Evolutionary conservation across 2,888 invertebrate genomes (phyloP), one percentile per base, ranked within the genome.

Genomic region (Torymus auratus): DNA sequence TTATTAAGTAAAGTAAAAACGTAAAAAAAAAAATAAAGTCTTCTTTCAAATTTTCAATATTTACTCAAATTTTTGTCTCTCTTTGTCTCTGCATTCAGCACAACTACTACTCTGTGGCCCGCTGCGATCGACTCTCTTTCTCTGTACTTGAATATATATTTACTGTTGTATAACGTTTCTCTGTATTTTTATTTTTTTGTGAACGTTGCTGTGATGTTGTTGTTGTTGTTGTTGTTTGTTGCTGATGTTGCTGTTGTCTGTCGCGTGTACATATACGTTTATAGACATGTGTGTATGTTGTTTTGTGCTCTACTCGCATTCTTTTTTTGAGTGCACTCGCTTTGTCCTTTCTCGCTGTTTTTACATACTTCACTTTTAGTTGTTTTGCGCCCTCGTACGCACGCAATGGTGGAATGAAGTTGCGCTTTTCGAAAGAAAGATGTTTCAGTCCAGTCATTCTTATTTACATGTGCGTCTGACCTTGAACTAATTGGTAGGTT

Each of bases 61-160:
- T 65, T 79, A 76, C 58, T 82, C 73, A 78, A 70, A 15, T 55
- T 60, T 73, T 62, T 65, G 65, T 83, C 68, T 61, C 73, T 83
- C 78, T 82, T 78, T 71, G 62, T 76, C 76, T 84, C 64, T 84
- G 82, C 75, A 80, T 80, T 67, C 80, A 82, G 80, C 82, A 82
- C 78, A 80, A 82, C 82, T 78, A 82, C 82, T 80, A 80, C 80
- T 82, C 74, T 80, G 78, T 80, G 82, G 82, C 77, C 80, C 80
- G 78, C 82, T 75, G 82, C 80, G 82, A 82, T 80, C 82, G 80
- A 74, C 80, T 83, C 65, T 84, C 80, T 83, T 82, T 85, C 78
- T 84, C 79, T 82, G 80, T 82, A 80, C 83, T 83, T 91, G 89
- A 90, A 80, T 81, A 65, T 74, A 41, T 41, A 41, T 41, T 41